Evolutionary conservation across 2,797 vertebrate species (phyloP), one percentile per base, ranked within the genome.

Genomic region (Lindbergichthys nudifrons): DNA sequence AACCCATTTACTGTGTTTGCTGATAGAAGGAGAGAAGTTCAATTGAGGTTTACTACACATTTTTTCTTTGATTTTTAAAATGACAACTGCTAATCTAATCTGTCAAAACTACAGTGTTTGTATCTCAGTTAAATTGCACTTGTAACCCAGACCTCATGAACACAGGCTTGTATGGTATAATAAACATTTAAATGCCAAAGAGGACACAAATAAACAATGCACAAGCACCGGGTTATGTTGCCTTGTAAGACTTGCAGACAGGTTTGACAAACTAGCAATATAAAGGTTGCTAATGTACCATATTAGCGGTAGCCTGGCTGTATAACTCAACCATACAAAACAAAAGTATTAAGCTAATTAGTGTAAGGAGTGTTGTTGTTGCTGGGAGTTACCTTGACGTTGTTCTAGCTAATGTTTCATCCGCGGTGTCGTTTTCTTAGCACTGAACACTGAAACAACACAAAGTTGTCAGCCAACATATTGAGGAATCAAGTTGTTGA

Each of bases 361-460:
- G 43, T 32, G 3, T 36, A 0, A 16, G 10, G 26, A 15, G 21
- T 45, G 48, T 14, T 52, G 58, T 14, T 46, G 18, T 11, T 11
- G 41, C 43, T 48, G 7, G 19, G 59, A 74, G 54, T 85, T 90
- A 92, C 90, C 92, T 90, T 86, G 61, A 50, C 48, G 78, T 81
- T 62, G 71, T 76, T 74, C n/a, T 80, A 80, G 87, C 85, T 86
- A 78, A 39, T 65, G 39, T 72, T 73, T 81, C 32, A 30, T 82
- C 81, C 58, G 48, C 70, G 67, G n/a, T 10, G 63, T 48, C 30
- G 71, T 65, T 73, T 70, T 68, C 19, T 81, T 11, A 21, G 57
- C 3, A 63, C 6, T 73, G 54, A 16, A 58, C 43, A 32, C 32
- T 11, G 54, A 58, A 70, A 79, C 21, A n/a, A 3, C 16, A 32